A percentile compares a stretch with the other conserved stretches of the same genome.
Evolutionary conservation across 2,888 invertebrate species (phyloP).

Genomic region (Nephrotoma guestfalica): DNA sequence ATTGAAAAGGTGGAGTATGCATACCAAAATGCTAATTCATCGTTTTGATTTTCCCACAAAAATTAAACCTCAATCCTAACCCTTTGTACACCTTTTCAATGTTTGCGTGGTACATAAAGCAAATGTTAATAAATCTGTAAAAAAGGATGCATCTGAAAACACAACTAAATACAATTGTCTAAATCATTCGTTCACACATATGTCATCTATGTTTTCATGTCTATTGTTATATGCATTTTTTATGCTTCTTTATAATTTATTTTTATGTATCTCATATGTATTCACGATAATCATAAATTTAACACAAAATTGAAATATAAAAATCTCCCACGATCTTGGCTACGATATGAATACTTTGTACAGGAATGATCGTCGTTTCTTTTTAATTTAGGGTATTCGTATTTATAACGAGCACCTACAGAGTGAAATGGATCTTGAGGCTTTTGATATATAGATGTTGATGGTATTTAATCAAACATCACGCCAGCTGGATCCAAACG

Average conservation of each 20-base stretch:
- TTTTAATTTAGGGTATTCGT: no score
- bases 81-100: neutral
- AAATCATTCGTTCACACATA: neutral
- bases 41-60: neutral
- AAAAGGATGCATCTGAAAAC: neutral
- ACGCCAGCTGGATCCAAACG: no score
- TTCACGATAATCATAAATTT: neutral
- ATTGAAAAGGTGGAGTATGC: no score
- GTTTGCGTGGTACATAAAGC: neutral
- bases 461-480: no score
- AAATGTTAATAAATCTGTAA: neutral
- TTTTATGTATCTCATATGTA: neutral
- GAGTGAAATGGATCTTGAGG: no score
- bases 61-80: neutral
- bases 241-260: neutral
- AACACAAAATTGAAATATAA: neutral
- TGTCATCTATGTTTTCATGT: neutral
- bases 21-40: neutral
- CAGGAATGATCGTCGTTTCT: no score
- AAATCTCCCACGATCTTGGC: neutral
- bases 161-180: neutral
- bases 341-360: neutral
- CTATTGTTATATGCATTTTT: neutral
- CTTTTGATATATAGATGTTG: no score
- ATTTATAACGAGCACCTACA: no score